Percentiles rank a stretch among this genome's conserved stretches.
phyloP scores from a whole-genome alignment of 2,888 invertebrate genomes.

The Elmis aenea region DNA sequence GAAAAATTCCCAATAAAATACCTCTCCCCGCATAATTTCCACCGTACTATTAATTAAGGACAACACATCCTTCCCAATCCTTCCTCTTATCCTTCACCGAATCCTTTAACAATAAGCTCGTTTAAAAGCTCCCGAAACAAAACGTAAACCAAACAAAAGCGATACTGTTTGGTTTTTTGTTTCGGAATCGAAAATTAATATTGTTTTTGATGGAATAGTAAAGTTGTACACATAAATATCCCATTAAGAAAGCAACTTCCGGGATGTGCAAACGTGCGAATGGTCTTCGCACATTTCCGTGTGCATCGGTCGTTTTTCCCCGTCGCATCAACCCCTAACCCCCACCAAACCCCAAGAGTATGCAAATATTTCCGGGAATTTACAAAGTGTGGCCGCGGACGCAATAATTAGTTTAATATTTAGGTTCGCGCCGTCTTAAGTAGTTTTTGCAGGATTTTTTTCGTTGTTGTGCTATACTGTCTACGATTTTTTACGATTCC shows the following conservation, averaged over 20 bases:
- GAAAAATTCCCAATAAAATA: too few species aligned
- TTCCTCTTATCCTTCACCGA: conserved; percentile 7
- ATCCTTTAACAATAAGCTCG: background rate
- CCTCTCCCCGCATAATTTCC: too few species aligned
- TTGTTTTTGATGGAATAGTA: too few species aligned
- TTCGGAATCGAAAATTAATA: too few species aligned
- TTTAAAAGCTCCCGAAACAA: background rate
- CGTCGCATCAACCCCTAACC: conserved; percentile 19
- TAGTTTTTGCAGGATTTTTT: conserved; percentile 8
- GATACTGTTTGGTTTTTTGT: too few species aligned
- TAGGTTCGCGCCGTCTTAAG: conserved; percentile 12
- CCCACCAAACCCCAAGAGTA: conserved; percentile 23
- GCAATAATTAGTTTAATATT: conserved; percentile 28
- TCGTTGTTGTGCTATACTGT: background rate
- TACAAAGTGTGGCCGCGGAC: conserved; percentile 28
- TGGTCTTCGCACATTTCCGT: conserved; percentile 34
- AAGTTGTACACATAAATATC: conserved; percentile 23
- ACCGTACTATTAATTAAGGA: too few species aligned
- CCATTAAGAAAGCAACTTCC: conserved; percentile 32
- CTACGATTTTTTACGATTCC: too few species aligned
- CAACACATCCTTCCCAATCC: too few species aligned
- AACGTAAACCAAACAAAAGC: too few species aligned
- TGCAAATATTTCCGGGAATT: conserved; percentile 33
- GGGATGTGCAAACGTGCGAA: conserved; percentile 34
- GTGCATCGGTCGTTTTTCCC: conserved; percentile 24